Percentiles rank a stretch among this genome's conserved stretches.
Conservation (phyloP, 2,797 vertebrate species). For the Enoplosus armatus region DNA sequence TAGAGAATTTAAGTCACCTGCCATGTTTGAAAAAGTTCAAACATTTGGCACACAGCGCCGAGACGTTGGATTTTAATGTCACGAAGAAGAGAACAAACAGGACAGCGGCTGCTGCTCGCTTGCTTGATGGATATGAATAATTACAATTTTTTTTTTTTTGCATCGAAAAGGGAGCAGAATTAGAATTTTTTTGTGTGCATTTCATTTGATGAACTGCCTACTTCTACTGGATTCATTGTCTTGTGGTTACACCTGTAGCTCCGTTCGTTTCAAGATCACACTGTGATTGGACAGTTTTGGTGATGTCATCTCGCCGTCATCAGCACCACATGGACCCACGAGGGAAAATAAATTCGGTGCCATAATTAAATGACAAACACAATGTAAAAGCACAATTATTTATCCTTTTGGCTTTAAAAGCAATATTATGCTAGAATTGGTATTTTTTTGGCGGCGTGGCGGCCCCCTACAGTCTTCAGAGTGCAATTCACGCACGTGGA, state of each 20-base stretch:
- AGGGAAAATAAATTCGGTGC: no score
- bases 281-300: neutral
- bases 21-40: neutral
- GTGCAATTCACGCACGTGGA: no score
- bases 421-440: no score
- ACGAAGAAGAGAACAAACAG: neutral
- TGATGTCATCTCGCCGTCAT: conserved; percentile 2
- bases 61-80: conserved; percentile 4
- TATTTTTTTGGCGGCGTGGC: no score
- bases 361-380: no score
- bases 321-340: neutral
- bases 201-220: neutral
- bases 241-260: neutral
- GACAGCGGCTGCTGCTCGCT: neutral
- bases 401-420: no score
- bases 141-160: neutral
- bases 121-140: neutral
- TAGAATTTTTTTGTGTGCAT: neutral
- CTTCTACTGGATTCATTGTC: neutral
- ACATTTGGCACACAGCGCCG: neutral
- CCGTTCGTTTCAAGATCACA: no score
- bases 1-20: neutral
- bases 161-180: neutral
- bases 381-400: no score
- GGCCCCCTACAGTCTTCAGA: no score